Percentiles rank a stretch among this genome's conserved stretches.
Evolutionary conservation across 2,888 invertebrate genomes (phyloP).

Genomic region (Tetranychus truncatus): DNA sequence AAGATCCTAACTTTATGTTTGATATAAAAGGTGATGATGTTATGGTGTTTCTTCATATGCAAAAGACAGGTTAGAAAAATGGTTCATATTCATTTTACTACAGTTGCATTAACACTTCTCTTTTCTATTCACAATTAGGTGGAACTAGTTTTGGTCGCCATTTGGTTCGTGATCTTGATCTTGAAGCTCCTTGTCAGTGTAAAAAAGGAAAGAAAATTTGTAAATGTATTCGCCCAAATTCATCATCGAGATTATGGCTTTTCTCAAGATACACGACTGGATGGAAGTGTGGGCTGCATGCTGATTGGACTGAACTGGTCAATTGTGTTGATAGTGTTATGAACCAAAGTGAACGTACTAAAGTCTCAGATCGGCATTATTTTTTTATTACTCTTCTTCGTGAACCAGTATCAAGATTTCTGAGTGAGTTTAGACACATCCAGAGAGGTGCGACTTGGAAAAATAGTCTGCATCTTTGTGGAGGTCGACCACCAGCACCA

Average conservation of each 20-base stretch:
- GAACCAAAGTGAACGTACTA: conserved; percentile 69
- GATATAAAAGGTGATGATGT: conserved; percentile 58
- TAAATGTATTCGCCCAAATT: conserved; percentile 29
- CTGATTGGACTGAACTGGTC: conserved; percentile 93
- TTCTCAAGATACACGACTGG: conserved; percentile 93
- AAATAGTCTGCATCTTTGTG: conserved; percentile 46
- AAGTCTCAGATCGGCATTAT: conserved; percentile 45
- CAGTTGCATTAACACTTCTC: neutral
- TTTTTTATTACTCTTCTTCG: conserved; percentile 88
- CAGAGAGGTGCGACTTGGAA: conserved; percentile 92
- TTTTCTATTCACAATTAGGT: conserved; percentile 19
- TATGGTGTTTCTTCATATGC: conserved; percentile 92
- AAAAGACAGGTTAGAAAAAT: conserved; percentile 60
- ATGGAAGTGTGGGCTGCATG: conserved; percentile 94
- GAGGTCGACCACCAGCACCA: conserved; percentile 51
- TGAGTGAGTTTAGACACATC: conserved; percentile 92
- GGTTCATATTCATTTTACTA: neutral
- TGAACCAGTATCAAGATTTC: conserved; percentile 76
- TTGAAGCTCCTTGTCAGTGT: conserved; percentile 59
- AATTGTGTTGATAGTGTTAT: conserved; percentile 74
- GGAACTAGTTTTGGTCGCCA: conserved; percentile 92
- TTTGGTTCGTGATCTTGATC: conserved; percentile 79
- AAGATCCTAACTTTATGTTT: conserved; percentile 24
- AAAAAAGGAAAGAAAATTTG: conserved; percentile 28
- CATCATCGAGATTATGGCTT: conserved; percentile 71